Conservation (phyloP, 92 coral and sea anemone species). For the Porites evermanni region DNA sequence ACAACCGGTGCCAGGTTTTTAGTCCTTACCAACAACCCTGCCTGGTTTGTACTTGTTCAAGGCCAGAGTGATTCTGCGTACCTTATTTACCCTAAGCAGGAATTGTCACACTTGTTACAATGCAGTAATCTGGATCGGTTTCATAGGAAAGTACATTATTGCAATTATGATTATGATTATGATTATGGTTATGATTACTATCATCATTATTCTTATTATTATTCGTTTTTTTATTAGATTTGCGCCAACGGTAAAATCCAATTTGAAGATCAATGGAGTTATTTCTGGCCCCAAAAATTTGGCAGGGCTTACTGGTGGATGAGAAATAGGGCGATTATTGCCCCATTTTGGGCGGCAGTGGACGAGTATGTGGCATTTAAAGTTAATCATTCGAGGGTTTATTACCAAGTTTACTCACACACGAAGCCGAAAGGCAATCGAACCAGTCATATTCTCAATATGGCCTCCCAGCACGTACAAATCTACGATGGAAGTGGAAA, state of each 20-base stretch:
- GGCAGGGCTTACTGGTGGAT: constrained; percentile 43
- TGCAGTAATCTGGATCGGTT: background rate
- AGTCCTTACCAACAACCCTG: too few species aligned
- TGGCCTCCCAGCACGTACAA: constrained; percentile 1
- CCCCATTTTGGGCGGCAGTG: constrained; percentile 43
- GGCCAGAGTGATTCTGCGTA: too few species aligned
- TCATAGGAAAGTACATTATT: background rate
- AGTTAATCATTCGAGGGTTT: background rate
- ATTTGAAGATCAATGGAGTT: background rate
- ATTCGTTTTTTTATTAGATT: background rate
- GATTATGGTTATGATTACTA: too few species aligned
- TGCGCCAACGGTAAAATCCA: constrained; percentile 20
- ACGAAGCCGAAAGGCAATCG: background rate
- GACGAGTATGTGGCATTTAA: constrained; percentile 15
- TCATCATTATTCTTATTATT: too few species aligned
- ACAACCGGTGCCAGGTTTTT: too few species aligned
- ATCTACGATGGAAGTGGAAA: background rate
- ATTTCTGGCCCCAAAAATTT: constrained; percentile 49
- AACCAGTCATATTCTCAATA: background rate
- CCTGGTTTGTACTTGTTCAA: too few species aligned
- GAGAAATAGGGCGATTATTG: constrained; percentile 14
- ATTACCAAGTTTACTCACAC: background rate
- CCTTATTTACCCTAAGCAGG: too few species aligned
- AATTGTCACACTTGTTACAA: background rate
- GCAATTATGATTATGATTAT: too few species aligned